Evolutionary conservation across 53 echinoderm and acorn worm species (phyloP).

Genomic region (Apostichopus leukothele): DNA sequence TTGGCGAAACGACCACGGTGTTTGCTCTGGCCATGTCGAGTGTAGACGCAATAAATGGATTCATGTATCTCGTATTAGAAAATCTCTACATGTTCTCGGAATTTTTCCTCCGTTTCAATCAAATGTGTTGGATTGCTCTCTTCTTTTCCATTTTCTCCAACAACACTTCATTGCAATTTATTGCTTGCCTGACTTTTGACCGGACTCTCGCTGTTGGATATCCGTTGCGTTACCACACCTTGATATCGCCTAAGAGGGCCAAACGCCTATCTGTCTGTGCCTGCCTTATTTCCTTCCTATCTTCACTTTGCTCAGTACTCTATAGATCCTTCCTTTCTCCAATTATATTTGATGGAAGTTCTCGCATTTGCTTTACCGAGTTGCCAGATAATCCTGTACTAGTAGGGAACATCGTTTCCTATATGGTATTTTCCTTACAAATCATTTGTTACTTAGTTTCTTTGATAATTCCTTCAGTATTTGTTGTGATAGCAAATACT

Average conservation of each 20-base stretch:
- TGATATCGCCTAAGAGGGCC: background rate
- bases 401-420: too few species aligned
- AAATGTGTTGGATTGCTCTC: background rate
- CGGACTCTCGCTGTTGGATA: background rate
- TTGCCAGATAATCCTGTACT: background rate
- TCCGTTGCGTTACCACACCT: background rate
- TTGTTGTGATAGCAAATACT: background rate
- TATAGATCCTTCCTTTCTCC: background rate
- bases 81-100: background rate
- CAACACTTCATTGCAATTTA: background rate
- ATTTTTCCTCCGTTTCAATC: background rate
- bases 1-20: slow-evolving; percentile 21
- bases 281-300: background rate
- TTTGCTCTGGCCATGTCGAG: background rate
- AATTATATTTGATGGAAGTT: background rate
- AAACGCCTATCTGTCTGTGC: background rate
- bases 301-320: background rate
- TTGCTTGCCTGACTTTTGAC: slow-evolving; percentile 1
- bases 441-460: too few species aligned
- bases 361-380: background rate
- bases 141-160: background rate
- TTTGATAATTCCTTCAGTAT: background rate
- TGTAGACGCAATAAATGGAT: background rate
- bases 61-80: background rate
- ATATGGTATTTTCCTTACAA: too few species aligned